A percentile compares a stretch with the other conserved stretches of the same genome.
Conservation (phyloP, 1,140 invertebrate species). For the Cataglyphis hispanica region DNA sequence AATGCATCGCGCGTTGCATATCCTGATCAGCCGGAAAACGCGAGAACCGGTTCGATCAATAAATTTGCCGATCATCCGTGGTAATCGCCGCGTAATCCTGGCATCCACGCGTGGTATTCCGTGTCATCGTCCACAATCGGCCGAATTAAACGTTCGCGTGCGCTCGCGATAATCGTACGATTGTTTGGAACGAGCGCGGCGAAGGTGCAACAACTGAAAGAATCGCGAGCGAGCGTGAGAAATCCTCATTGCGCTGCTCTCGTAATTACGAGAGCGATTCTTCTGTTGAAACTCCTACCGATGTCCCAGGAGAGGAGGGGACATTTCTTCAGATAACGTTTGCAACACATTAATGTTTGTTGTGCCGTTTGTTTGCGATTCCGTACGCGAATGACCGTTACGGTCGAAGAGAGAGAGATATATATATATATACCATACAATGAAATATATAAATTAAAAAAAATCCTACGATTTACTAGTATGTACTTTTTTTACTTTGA, state of each 20-base stretch:
- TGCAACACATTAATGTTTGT: too few species aligned
- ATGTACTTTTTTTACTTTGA: not conserved
- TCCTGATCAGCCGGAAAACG: conserved; percentile 37
- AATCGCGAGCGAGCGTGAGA: conserved; percentile 55
- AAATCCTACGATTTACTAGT: conserved; percentile 16
- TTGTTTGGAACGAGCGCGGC: not conserved
- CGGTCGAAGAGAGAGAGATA: not conserved
- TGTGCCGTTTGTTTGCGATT: not conserved
- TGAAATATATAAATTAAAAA: not conserved
- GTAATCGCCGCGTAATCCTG: conserved; percentile 45
- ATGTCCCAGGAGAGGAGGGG: not conserved
- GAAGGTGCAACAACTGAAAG: conserved; percentile 39
- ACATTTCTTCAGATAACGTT: not conserved
- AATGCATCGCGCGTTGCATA: not conserved
- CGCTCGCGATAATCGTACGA: conserved; percentile 1
- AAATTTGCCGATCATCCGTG: conserved; percentile 40
- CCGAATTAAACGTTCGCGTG: conserved; percentile 29
- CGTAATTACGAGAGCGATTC: conserved; percentile 48
- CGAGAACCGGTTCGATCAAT: conserved; percentile 38
- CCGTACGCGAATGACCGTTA: not conserved
- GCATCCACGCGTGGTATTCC: conserved; percentile 36
- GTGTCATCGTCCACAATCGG: conserved; percentile 5
- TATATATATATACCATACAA: not conserved
- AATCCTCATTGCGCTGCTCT: conserved; percentile 47
- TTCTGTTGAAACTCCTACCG: not conserved